Percentiles rank a stretch among this genome's conserved stretches.
Evolutionary conservation across 2,888 invertebrate genomes (phyloP).

Genomic region (Aphidius colemani): DNA sequence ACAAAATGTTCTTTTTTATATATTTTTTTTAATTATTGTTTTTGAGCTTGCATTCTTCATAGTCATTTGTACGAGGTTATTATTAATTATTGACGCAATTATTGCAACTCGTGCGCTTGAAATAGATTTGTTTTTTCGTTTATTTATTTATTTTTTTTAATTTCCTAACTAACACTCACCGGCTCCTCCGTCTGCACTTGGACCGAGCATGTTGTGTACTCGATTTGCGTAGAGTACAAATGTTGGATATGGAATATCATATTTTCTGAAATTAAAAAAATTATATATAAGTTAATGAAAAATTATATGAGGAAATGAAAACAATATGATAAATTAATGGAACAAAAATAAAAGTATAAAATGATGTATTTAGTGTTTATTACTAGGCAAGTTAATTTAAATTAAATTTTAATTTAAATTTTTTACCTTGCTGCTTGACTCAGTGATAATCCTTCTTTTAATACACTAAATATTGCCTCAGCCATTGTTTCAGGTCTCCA

Average conservation of each 20-base stretch:
- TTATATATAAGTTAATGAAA: not conserved
- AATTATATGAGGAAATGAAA: too few relatives aligned
- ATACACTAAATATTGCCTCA: constrained; percentile 89
- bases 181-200: constrained; percentile 88
- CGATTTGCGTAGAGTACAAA: constrained; percentile 91
- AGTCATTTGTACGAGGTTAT: too few relatives aligned
- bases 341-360: not conserved
- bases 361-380: constrained; percentile 3
- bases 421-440: constrained; percentile 77
- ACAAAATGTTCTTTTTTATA: not conserved
- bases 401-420: not conserved
- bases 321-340: too few relatives aligned
- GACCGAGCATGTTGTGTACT: constrained; percentile 92
- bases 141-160: too few relatives aligned
- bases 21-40: too few relatives aligned
- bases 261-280: constrained; percentile 68
- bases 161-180: constrained; percentile 66
- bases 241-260: constrained; percentile 93
- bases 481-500: constrained; percentile 96
- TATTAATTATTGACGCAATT: constrained; percentile 22
- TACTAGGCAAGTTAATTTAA: not conserved
- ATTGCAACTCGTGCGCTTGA: constrained; percentile 3
- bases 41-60: too few relatives aligned
- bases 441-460: constrained; percentile 86
- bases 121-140: constrained; percentile 23